Evolutionary conservation across 2,888 invertebrate genomes (phyloP).

Genomic region (Phymatocera aterrima): DNA sequence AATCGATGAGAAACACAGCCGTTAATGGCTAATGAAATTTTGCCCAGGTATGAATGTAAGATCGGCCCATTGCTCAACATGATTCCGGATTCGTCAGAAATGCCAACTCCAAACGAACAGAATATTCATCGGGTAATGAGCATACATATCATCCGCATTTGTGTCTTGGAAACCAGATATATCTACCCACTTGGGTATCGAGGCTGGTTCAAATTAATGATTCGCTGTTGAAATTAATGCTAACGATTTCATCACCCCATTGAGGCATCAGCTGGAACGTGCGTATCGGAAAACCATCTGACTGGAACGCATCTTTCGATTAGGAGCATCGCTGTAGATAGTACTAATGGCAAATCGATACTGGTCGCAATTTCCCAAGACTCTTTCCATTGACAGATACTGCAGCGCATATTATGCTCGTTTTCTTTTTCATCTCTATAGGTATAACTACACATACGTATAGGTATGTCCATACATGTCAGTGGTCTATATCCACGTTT

Average conservation of each 20-base stretch:
- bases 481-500: not conserved
- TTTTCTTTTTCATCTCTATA: not conserved
- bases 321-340: conserved; percentile 25
- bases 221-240: not conserved
- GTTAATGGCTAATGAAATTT: conserved; percentile 15
- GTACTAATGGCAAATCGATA: conserved; percentile 39
- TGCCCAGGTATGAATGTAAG: not conserved
- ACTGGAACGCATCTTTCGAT: conserved; percentile 28
- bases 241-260: not conserved
- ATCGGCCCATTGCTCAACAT: not conserved
- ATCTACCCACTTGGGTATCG: not conserved
- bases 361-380: conserved; percentile 21
- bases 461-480: not conserved
- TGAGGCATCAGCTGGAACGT: not conserved
- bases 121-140: not conserved
- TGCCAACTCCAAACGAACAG: not conserved
- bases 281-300: conserved; percentile 29
- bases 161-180: not conserved
- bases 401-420: not conserved
- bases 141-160: not conserved
- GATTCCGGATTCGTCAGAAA: not conserved
- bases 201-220: too few species aligned
- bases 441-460: too few species aligned
- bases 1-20: not conserved
- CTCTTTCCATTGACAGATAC: not conserved